Percentiles rank a stretch among this genome's conserved stretches.
These are phyloP conservation scores for Adineta ricciae DNA, from an alignment of 2,888 invertebrate genomes.

Conservation along the genomic window DNA sequence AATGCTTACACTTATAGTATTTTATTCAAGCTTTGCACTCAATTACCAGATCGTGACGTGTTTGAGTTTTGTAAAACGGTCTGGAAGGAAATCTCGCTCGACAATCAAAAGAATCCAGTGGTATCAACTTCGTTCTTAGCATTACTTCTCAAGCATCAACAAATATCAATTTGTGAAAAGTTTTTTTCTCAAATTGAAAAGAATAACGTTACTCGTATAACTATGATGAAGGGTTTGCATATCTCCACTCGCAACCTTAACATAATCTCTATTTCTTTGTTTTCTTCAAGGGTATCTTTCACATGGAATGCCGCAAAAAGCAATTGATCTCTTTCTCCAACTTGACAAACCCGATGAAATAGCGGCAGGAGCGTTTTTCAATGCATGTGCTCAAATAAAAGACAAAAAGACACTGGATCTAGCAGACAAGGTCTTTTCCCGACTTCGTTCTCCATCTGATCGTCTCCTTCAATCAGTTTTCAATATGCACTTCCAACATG, in stretches of 20 bases:
- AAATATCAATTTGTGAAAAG: neutral
- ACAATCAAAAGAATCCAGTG: too few species aligned
- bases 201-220: neutral
- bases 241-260: neutral
- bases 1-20: too few species aligned
- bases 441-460: neutral
- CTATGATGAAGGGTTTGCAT: neutral
- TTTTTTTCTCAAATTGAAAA: neutral
- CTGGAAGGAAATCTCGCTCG: too few species aligned
- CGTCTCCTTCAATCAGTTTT: neutral
- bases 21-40: too few species aligned
- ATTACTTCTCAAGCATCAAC: neutral
- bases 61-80: too few species aligned
- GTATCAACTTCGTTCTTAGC: too few species aligned
- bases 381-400: constrained; percentile 1
- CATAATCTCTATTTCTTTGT: neutral
- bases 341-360: neutral
- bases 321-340: constrained; percentile 1
- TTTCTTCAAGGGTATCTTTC: neutral
- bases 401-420: neutral
- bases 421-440: neutral
- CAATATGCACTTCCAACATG: neutral
- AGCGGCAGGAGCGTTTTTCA: neutral
- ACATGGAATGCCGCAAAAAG: neutral
- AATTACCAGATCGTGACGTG: too few species aligned